phyloP scores from a whole-genome alignment of 2,888 invertebrate species.

The Apantesis nais region DNA sequence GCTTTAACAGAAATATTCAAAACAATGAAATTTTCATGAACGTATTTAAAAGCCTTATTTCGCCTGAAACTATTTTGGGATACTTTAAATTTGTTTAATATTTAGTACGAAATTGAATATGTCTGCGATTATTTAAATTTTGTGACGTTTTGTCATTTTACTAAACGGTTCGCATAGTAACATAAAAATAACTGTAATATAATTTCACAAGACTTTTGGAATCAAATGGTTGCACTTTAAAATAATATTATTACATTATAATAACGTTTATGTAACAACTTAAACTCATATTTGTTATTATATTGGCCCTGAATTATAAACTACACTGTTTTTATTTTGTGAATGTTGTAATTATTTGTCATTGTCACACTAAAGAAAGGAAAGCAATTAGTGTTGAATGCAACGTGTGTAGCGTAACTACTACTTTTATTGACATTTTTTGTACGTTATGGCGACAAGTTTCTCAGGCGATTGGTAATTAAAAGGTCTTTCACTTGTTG shows the following conservation, averaged over 20 bases:
- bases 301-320: neutral
- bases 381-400: conserved; percentile 22
- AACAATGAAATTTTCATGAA: too few species aligned
- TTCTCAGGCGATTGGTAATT: conserved; percentile 33
- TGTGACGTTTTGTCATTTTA: neutral
- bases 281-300: neutral
- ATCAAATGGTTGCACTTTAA: neutral
- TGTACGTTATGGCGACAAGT: conserved; percentile 17
- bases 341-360: conserved; percentile 13
- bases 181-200: neutral
- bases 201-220: neutral
- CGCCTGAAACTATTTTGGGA: too few species aligned
- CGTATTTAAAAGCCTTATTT: too few species aligned
- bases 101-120: neutral
- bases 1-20: too few species aligned
- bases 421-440: conserved; percentile 25
- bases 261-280: neutral
- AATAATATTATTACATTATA: conserved; percentile 1
- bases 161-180: neutral
- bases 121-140: neutral
- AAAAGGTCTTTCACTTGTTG: conserved; percentile 27
- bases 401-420: conserved; percentile 26
- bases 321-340: neutral
- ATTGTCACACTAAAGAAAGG: conserved; percentile 24
- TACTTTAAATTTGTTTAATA: neutral